Conservation (phyloP, 2,888 invertebrate genomes). For the Drosophila nigricruria region DNA sequence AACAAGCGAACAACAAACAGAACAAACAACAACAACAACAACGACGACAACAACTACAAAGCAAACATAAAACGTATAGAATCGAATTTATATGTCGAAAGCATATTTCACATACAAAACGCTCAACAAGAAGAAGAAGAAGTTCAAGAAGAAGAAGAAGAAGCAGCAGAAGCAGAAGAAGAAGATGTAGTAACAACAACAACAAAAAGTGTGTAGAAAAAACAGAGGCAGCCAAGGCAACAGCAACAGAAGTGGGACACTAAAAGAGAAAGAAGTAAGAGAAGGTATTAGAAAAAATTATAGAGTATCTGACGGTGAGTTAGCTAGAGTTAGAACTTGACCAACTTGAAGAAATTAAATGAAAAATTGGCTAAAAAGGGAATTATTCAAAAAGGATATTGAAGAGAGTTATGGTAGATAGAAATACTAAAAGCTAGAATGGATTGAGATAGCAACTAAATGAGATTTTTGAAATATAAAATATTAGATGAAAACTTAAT, state of each 20-base stretch:
- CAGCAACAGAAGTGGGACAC: conserved; percentile 20
- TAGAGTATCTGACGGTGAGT: conserved; percentile 1
- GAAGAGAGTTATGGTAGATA: too few relatives aligned
- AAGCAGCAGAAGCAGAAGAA: conserved; percentile 9
- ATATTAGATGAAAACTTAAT: too few relatives aligned
- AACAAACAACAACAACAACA: conserved; percentile 46
- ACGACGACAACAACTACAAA: conserved; percentile 16
- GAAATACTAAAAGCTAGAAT: too few relatives aligned
- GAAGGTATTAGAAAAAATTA: conserved; percentile 2
- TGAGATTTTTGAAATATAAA: too few relatives aligned
- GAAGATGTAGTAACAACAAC: neutral
- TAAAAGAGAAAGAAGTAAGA: neutral
- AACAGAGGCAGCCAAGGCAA: neutral
- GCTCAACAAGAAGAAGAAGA: conserved; percentile 32
- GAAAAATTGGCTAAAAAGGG: too few relatives aligned
- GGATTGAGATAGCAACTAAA: too few relatives aligned
- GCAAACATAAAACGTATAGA: conserved; percentile 77
- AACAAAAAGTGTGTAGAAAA: neutral
- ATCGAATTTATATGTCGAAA: conserved; percentile 78
- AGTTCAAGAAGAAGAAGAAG: conserved; percentile 13
- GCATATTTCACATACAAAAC: conserved; percentile 73
- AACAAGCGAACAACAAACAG: conserved; percentile 64
- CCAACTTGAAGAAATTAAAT: neutral
- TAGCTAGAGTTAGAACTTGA: neutral
- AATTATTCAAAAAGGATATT: too few relatives aligned